phyloP scores from a whole-genome alignment of 2,888 invertebrate genomes.

The Neelides folsomi region DNA sequence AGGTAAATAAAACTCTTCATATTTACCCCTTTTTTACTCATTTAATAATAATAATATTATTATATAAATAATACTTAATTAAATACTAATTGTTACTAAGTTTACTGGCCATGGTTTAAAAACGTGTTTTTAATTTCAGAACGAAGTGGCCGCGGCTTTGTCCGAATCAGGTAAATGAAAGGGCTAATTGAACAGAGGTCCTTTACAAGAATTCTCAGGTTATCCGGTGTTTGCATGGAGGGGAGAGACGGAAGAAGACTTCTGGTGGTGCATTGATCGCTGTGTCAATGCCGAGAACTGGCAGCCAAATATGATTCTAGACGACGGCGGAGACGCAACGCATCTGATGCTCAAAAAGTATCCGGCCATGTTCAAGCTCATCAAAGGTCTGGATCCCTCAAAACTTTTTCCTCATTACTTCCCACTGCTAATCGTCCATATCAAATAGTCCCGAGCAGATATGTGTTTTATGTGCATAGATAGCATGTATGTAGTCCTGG shows the following conservation, averaged over 20 bases:
- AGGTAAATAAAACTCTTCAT: slow-evolving; percentile 41
- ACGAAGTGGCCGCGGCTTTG: slow-evolving; percentile 90
- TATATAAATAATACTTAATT: no score
- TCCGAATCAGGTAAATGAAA: slow-evolving; percentile 54
- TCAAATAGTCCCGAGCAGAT: no score
- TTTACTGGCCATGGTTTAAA: no score
- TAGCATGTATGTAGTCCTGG: no score
- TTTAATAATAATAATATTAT: no score
- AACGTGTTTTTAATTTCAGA: slow-evolving; percentile 49
- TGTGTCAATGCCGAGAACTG: slow-evolving; percentile 82
- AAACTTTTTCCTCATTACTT: no score
- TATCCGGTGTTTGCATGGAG: slow-evolving; percentile 92
- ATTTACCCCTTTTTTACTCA: slow-evolving; percentile 8
- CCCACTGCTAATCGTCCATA: no score
- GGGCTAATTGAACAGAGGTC: background rate
- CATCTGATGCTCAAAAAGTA: slow-evolving; percentile 93
- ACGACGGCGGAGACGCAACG: slow-evolving; percentile 94
- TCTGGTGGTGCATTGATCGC: slow-evolving; percentile 98
- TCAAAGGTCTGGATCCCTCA: slow-evolving; percentile 50
- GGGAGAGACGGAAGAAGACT: slow-evolving; percentile 93
- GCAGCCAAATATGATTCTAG: slow-evolving; percentile 96
- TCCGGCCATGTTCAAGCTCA: slow-evolving; percentile 79
- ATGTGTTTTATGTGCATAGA: no score
- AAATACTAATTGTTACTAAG: no score
- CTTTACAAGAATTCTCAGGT: slow-evolving; percentile 38